Evolutionary conservation across 2,113 vertebrate genomes (phyloP).

Genomic region (Gambusia affinis): DNA sequence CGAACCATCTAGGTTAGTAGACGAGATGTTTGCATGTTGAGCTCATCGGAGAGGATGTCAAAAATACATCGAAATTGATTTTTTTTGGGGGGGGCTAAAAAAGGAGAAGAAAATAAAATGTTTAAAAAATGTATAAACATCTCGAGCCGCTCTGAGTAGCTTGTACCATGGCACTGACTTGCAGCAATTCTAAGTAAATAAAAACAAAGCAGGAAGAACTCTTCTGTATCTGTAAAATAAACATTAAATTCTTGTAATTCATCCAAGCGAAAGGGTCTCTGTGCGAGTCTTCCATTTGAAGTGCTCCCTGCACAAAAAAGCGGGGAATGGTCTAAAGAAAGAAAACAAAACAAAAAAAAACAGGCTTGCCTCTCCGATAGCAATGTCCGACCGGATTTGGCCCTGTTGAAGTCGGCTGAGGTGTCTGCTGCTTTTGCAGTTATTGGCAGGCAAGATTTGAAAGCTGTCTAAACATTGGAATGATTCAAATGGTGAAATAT

Average conservation of each 20-base stretch:
- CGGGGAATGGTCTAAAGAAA: not conserved
- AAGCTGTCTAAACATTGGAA: conserved; percentile 60
- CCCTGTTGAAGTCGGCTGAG: conserved; percentile 26
- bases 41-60: conserved; percentile 73
- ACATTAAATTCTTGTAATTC: conserved; percentile 83
- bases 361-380: conserved; percentile 44
- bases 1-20: conserved; percentile 75
- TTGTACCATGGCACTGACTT: conserved; percentile 83
- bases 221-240: conserved; percentile 85
- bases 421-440: conserved; percentile 31
- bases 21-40: conserved; percentile 81
- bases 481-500: conserved; percentile 53
- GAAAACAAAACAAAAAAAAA: not conserved
- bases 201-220: conserved; percentile 79
- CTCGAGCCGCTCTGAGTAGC: conserved; percentile 75
- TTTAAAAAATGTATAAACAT: conserved; percentile 62
- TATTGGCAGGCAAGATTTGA: conserved; percentile 16
- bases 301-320: conserved; percentile 10
- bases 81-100: conserved; percentile 16
- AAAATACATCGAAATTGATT: conserved; percentile 71
- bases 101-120: too few relatives aligned
- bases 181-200: conserved; percentile 79
- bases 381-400: conserved; percentile 49
- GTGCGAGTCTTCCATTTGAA: conserved; percentile 62
- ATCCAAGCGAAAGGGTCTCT: conserved; percentile 32